phyloP scores from a whole-genome alignment of 1,140 invertebrate genomes.

The Hycleus cichorii region DNA sequence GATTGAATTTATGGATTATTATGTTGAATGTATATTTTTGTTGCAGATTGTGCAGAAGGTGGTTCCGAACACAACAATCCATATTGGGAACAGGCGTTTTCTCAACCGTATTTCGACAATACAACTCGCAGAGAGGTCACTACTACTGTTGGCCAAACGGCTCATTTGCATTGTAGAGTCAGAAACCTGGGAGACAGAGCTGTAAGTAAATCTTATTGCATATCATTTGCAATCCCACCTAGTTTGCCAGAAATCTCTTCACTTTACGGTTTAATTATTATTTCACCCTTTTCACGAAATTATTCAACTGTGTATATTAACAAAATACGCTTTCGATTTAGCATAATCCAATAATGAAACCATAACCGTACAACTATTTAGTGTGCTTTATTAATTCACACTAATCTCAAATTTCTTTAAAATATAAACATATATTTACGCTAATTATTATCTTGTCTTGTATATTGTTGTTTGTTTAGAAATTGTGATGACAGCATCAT shows the following conservation, averaged over 20 bases:
- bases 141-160: conserved; percentile 77
- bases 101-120: conserved; percentile 85
- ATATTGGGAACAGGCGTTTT: conserved; percentile 66
- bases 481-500: too few relatives aligned
- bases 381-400: too few relatives aligned
- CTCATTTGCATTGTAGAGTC: conserved; percentile 76
- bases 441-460: too few relatives aligned
- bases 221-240: conserved; percentile 14
- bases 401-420: too few relatives aligned
- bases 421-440: too few relatives aligned
- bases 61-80: conserved; percentile 32
- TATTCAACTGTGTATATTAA: too few relatives aligned
- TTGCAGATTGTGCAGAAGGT: conserved; percentile 33
- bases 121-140: conserved; percentile 74
- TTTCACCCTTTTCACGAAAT: neutral
- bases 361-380: too few relatives aligned
- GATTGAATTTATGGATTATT: too few relatives aligned
- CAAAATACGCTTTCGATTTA: too few relatives aligned
- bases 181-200: conserved; percentile 80
- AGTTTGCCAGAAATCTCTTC: conserved; percentile 8
- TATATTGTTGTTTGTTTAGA: too few relatives aligned
- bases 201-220: conserved; percentile 52
- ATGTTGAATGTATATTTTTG: conserved; percentile 16
- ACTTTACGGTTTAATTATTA: conserved; percentile 11
- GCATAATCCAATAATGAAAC: too few relatives aligned